Evolutionary conservation across 1,140 invertebrate genomes (phyloP).

Genomic region (Brachionus manjavacas): DNA sequence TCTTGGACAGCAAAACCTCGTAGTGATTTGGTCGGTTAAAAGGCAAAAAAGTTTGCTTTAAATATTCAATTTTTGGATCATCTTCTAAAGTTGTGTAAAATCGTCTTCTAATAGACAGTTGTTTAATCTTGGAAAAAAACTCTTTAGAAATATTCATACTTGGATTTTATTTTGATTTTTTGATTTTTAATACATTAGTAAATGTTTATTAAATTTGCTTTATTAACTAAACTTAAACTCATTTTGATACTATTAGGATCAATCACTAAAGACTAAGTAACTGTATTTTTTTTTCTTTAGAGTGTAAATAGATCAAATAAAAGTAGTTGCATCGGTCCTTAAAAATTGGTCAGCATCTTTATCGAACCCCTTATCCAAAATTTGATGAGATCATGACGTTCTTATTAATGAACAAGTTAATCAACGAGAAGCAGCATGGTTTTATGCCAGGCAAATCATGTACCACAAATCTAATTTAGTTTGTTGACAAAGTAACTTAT

Average conservation of each 20-base stretch:
- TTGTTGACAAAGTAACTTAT: too few relatives aligned
- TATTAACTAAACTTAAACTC: not conserved
- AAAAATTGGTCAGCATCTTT: too few relatives aligned
- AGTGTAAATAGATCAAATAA: too few relatives aligned
- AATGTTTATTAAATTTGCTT: not conserved
- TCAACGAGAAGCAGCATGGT: too few relatives aligned
- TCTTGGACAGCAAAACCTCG: not conserved
- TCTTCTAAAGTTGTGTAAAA: not conserved
- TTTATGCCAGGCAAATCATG: too few relatives aligned
- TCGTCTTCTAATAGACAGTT: not conserved
- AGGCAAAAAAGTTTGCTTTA: constrained; percentile 25
- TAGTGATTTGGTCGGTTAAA: constrained; percentile 10
- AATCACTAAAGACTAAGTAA: too few relatives aligned
- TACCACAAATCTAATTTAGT: too few relatives aligned
- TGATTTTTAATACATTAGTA: not conserved
- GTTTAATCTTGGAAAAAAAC: not conserved
- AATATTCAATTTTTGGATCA: constrained; percentile 11
- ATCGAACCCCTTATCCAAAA: too few relatives aligned
- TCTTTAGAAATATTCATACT: not conserved
- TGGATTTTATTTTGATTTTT: not conserved
- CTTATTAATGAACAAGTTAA: too few relatives aligned
- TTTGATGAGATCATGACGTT: too few relatives aligned
- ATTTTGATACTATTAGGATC: not conserved
- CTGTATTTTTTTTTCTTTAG: too few relatives aligned
- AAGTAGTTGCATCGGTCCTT: too few relatives aligned